Base-by-base conservation (phyloP, 2,888 invertebrate genomes). In the Axea sp. region DNA sequence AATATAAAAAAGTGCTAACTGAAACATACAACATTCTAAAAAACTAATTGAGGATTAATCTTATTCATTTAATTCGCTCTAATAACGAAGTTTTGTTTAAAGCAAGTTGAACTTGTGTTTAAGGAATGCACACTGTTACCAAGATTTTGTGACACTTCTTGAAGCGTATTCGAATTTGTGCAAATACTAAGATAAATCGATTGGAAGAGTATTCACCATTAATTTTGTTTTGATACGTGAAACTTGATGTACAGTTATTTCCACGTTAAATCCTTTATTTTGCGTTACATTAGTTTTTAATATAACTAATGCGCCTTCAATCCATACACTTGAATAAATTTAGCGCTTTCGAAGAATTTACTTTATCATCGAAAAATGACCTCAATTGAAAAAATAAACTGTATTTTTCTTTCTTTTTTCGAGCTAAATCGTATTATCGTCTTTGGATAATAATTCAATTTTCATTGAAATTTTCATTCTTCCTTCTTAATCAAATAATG, bases 131-230 rank as follows among this genome's bases (percentile, higher is more conserved):
- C 53, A 39, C 28, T 53, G 37, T 35, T 28, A 9, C 28, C 11
- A 17, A 37, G 7, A n/a, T 55, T 41, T 22, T 9, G 4, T 55
- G 28, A 6, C 24, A 9, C 15, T 22, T 31, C 43, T 22, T 35
- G 45, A 43, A 35, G 24, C 45, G 22, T 62, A 30, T 39, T 49
- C 60, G 28, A 47, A 39, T 47, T 49, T 33, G 30, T 26, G 60
- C 37, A 47, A 60, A 60, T 47, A 47, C 15, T 11, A 64, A 51
- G 51, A 64, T 53, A 39, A 51, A 64, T 64, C 43, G 64, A 64
- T 64, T 53, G 53, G 51, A 43, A 51, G 53, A 64, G 31, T 53
- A 43, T 28, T 43, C 17, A 9, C 41, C 64, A 64, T 64, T 53
- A 64, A 64, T 64, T 53, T 43, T 43, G 19, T 9, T 26, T 8